Evolutionary conservation across 2,888 invertebrate genomes (phyloP), one percentile per base, ranked within the genome.

Genomic region (Acrobasis repandana): DNA sequence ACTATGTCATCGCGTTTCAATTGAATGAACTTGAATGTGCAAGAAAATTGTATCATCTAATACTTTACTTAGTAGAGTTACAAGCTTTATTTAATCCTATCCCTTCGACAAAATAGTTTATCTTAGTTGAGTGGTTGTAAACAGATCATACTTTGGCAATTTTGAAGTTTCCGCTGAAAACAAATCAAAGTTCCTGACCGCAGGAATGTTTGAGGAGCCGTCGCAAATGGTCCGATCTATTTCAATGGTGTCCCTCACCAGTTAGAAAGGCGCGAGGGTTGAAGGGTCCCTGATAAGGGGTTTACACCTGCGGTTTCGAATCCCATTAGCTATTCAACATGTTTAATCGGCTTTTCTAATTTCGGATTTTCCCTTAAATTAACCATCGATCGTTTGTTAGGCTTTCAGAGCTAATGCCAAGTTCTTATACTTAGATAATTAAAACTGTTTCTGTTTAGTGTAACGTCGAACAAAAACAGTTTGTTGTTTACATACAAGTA

Each of bases 301-400:
- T 66, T 63, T 62, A 61, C 67, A 67, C 63, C 65, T 70, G 70
- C 64, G 71, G 69, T 73, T 67, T 59, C 54, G 52, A 38, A 58
- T 34, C 58, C 65, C 66, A 67, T 67, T 69, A 71, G 64, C 61
- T 66, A 65, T 65, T 72, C 65, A 73, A 71, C 68, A 70, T 70
- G 65, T 68, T 67, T 56, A 63, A 65, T 63, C 62, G 62, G 62
- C 65, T 68, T 64, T 64, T 61, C 64, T 65, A 64, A 63, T 65
- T 64, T 47, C 18, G 33, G 58, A 14, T 56, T 36, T 51, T 58
- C 16, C 59, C 49, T 43, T 16, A 54, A 54, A 59, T 61, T 61
- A 57, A 52, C 52, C 52, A 16, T 46, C 33, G 16, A 46, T 33
- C 60, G 33, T 47, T 34, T 20, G 18, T 60, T 34, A 52, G 33